Conservation (phyloP, 2,113 vertebrate species). For the Erythrocebus patas region DNA sequence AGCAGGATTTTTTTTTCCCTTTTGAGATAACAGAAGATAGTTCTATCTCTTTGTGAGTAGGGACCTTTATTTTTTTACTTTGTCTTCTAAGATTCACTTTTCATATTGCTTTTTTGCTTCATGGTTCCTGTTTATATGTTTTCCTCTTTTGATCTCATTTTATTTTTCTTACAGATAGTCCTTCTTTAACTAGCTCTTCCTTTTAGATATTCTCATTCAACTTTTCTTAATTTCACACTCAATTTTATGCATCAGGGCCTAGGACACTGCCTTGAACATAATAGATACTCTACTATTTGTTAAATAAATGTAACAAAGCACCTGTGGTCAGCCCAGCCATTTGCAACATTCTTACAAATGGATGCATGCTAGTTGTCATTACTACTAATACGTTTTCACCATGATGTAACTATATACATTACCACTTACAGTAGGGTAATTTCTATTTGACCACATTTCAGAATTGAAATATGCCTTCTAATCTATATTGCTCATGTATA, state of each 20-base stretch:
- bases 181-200: background rate
- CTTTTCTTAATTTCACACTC: constrained; percentile 27
- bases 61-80: background rate
- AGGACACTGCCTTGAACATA: background rate
- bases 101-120: background rate
- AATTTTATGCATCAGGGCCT: background rate
- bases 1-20: background rate
- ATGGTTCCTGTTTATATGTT: background rate
- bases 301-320: background rate
- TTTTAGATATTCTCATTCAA: background rate
- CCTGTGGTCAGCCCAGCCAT: background rate
- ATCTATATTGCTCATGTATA: background rate
- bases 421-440: background rate
- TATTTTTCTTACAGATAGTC: background rate
- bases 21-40: constrained; percentile 7
- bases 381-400: background rate
- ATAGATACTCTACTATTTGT: background rate
- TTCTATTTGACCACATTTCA: constrained; percentile 7
- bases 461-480: constrained; percentile 32
- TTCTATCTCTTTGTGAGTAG: background rate
- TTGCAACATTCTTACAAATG: background rate
- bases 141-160: background rate
- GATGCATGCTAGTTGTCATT: background rate
- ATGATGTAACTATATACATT: background rate
- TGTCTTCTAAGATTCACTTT: constrained; percentile 22